These are phyloP conservation scores for Gambelia wislizenii DNA, from an alignment of 2,797 vertebrate species.

Conservation along the genomic window DNA sequence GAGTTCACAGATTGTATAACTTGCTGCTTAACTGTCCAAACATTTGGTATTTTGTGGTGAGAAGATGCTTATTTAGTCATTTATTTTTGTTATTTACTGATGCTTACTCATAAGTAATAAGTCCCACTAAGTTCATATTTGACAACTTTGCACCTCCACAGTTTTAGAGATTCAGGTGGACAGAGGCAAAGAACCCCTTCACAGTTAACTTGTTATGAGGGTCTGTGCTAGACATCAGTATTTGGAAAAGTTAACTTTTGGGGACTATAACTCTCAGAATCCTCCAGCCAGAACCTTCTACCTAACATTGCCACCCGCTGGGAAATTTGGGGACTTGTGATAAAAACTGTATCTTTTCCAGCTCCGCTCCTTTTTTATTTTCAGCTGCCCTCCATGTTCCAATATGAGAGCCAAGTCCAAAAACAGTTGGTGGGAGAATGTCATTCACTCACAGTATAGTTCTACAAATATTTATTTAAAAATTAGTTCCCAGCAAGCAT, in stretches of 20 bases:
- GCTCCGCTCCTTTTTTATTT: not conserved
- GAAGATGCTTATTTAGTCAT: not conserved
- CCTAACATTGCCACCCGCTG: no score
- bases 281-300: no score
- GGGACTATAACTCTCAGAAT: no score
- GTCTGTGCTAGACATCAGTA: not conserved
- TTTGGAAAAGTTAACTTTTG: no score
- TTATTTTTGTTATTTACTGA: no score
- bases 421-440: not conserved
- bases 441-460: not conserved
- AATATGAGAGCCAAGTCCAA: not conserved
- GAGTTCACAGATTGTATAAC: not conserved
- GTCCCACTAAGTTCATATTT: not conserved
- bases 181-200: not conserved
- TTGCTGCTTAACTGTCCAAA: constrained; percentile 13
- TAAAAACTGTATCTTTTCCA: no score
- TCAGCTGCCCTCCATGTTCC: not conserved
- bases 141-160: no score
- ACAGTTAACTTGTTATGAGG: not conserved
- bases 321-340: no score
- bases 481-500: not conserved
- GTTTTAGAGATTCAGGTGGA: not conserved
- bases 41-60: not conserved
- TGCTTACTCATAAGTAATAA: not conserved
- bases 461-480: not conserved